These are phyloP conservation scores for Linurgus olivaceus DNA, from an alignment of 2,797 vertebrate genomes.

Conservation along the genomic window DNA sequence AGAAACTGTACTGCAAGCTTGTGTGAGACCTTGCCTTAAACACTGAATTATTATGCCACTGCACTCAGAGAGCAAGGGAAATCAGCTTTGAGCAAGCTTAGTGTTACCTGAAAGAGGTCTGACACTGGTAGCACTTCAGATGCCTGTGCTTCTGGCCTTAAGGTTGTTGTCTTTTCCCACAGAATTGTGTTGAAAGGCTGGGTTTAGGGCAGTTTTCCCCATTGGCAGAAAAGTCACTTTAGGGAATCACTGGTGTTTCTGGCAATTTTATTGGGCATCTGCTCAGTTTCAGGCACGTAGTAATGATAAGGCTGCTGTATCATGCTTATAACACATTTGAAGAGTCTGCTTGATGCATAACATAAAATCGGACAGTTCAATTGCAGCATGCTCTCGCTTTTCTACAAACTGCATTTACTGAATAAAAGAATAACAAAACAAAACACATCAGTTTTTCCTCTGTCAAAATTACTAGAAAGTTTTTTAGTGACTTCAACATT, in stretches of 20 bases:
- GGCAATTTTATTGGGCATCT: background rate
- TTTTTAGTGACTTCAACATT: background rate
- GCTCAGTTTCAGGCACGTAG: background rate
- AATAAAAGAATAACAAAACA: background rate
- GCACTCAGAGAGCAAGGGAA: background rate
- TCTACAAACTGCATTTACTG: background rate
- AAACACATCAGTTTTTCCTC: background rate
- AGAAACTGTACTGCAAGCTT: background rate
- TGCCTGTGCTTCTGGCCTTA: background rate
- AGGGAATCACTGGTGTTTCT: background rate
- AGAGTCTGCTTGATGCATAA: background rate
- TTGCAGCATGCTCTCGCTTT: accelerated
- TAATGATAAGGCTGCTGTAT: background rate
- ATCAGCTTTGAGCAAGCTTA: background rate
- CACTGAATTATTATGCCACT: background rate
- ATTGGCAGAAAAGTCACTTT: background rate
- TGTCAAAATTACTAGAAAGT: background rate
- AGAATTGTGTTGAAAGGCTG: background rate
- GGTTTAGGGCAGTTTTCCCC: background rate
- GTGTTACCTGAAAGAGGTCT: background rate
- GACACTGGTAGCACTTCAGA: background rate
- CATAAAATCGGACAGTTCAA: background rate
- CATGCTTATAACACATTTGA: background rate
- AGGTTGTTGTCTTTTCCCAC: background rate
- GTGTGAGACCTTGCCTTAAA: background rate